phyloP scores from a whole-genome alignment of 1,140 invertebrate species.

The Lithobius niger region DNA sequence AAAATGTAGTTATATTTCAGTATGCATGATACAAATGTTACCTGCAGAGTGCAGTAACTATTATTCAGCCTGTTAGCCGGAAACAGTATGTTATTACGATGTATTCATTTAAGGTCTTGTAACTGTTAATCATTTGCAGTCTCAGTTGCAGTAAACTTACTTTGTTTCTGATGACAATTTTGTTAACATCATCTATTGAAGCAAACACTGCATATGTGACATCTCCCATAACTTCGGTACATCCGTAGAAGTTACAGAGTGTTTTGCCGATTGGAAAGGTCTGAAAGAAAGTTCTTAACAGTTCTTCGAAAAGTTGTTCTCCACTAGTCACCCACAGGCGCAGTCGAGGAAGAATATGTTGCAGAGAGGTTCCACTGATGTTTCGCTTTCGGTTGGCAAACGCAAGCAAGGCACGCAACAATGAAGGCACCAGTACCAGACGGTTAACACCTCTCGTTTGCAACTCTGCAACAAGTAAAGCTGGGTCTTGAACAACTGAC shows the following conservation, averaged over 20 bases:
- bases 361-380: no score
- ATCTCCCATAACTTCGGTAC: constrained; percentile 74
- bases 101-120: no score
- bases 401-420: constrained; percentile 56
- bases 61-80: no score
- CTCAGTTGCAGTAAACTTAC: no score
- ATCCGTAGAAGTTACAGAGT: constrained; percentile 76
- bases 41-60: no score
- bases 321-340: constrained; percentile 71
- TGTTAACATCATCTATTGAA: constrained; percentile 40
- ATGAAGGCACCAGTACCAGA: constrained; percentile 65
- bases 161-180: constrained; percentile 31
- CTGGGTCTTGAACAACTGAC: not conserved
- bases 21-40: no score
- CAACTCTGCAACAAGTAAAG: not conserved
- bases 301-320: constrained; percentile 49
- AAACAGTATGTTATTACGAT: no score
- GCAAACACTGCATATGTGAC: constrained; percentile 50
- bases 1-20: no score
- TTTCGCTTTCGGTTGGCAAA: no score
- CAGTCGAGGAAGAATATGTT: no score
- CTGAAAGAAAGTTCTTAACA: constrained; percentile 58
- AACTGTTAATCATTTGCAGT: no score
- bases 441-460: constrained; percentile 44
- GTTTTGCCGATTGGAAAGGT: constrained; percentile 45